phyloP scores from a whole-genome alignment of 2,888 invertebrate species.

The Copidosoma aretas region DNA sequence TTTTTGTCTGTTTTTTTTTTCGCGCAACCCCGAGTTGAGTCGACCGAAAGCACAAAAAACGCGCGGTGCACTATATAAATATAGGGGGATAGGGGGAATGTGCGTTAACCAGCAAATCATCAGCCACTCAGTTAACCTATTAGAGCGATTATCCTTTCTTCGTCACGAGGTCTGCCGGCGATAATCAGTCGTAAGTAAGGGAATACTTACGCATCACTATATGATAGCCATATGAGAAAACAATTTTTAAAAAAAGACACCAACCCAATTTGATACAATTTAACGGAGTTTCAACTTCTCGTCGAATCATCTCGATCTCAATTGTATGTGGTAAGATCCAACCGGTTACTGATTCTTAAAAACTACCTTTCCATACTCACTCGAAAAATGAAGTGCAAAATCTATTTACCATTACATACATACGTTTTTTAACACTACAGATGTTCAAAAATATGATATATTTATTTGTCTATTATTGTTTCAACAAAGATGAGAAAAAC shows the following conservation, averaged over 20 bases:
- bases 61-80: too few species aligned
- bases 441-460: too few species aligned
- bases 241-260: conserved; percentile 24
- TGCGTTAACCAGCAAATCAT: conserved; percentile 29
- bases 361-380: too few species aligned
- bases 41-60: conserved; percentile 22
- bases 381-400: too few species aligned
- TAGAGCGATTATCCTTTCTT: conserved; percentile 39
- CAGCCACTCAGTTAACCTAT: conserved; percentile 39
- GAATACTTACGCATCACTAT: background rate
- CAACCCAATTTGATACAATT: conserved; percentile 23
- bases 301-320: background rate
- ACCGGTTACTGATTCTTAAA: too few species aligned
- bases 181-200: background rate
- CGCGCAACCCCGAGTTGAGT: background rate
- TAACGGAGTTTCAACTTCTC: conserved; percentile 9
- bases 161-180: conserved; percentile 35
- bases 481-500: too few species aligned
- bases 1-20: too few species aligned
- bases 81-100: background rate
- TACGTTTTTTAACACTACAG: too few species aligned
- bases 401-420: too few species aligned
- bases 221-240: conserved; percentile 19
- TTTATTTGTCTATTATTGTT: too few species aligned
- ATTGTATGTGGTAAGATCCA: background rate